Evolutionary conservation across 2,888 invertebrate genomes (phyloP).

Genomic region (Phymatocera aterrima): DNA sequence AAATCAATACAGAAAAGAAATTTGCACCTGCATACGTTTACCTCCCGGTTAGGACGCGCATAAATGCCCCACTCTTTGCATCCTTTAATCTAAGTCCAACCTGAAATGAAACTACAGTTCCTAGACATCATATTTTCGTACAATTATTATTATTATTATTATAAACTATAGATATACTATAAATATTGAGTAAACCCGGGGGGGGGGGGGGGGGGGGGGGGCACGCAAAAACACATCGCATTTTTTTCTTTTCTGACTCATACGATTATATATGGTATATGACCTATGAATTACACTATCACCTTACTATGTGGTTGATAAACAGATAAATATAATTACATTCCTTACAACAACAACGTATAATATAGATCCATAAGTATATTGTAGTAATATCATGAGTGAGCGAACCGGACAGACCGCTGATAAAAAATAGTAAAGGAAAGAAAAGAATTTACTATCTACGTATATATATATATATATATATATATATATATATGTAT

Average conservation of each 20-base stretch:
- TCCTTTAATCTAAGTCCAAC: slow-evolving; percentile 96
- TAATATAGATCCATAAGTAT: not conserved
- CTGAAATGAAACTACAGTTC: slow-evolving; percentile 74
- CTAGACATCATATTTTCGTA: slow-evolving; percentile 24
- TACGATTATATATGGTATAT: too few relatives aligned
- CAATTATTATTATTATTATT: too few relatives aligned
- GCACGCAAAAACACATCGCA: too few relatives aligned
- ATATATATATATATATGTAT: not conserved
- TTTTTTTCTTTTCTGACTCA: too few relatives aligned
- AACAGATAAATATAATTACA: too few relatives aligned
- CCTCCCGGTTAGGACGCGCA: slow-evolving; percentile 93
- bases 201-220: too few relatives aligned
- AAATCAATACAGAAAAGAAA: slow-evolving; percentile 73
- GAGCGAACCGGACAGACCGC: slow-evolving; percentile 38
- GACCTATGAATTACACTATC: too few relatives aligned
- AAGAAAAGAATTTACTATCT: too few relatives aligned
- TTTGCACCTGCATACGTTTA: slow-evolving; percentile 95
- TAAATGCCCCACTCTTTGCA: slow-evolving; percentile 90
- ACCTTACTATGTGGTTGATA: too few relatives aligned
- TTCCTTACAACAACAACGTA: too few relatives aligned
- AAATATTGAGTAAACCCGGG: too few relatives aligned
- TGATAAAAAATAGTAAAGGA: not conserved
- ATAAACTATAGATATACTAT: too few relatives aligned
- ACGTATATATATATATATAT: slow-evolving; percentile 4
- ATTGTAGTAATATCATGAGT: not conserved